Conservation (phyloP, 2,113 vertebrate genomes). For the Oreochromis niloticus region DNA sequence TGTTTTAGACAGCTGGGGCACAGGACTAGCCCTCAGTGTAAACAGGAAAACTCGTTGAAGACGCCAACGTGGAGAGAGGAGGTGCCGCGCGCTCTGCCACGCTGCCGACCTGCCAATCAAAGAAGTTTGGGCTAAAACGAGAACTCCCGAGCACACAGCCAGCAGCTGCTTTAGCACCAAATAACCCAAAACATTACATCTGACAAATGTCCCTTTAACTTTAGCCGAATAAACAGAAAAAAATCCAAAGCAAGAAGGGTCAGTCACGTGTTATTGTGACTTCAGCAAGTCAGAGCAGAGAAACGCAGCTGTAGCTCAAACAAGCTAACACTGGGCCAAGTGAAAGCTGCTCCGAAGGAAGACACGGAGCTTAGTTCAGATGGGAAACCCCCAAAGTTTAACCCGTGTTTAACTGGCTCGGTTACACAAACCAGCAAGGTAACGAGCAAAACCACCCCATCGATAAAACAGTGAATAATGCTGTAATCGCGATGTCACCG, state of each 20-base stretch:
- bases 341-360: background rate
- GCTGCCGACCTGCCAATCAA: background rate
- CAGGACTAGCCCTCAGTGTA: background rate
- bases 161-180: background rate
- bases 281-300: background rate
- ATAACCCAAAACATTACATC: background rate
- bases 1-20: background rate
- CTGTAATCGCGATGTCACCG: background rate
- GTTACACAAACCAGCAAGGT: background rate
- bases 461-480: background rate
- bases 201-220: background rate
- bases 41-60: background rate
- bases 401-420: background rate
- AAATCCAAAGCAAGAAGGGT: background rate
- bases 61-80: background rate
- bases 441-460: background rate
- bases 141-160: background rate
- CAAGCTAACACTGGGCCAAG: background rate
- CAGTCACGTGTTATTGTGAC: background rate
- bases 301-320: background rate
- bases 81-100: background rate
- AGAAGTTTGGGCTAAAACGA: background rate
- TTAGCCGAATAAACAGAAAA: background rate
- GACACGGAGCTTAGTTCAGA: background rate
- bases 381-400: background rate